These are phyloP conservation scores for Paracentrotus lividus DNA, from an alignment of 53 echinoderm and acorn worm genomes.

Conservation along the genomic window DNA sequence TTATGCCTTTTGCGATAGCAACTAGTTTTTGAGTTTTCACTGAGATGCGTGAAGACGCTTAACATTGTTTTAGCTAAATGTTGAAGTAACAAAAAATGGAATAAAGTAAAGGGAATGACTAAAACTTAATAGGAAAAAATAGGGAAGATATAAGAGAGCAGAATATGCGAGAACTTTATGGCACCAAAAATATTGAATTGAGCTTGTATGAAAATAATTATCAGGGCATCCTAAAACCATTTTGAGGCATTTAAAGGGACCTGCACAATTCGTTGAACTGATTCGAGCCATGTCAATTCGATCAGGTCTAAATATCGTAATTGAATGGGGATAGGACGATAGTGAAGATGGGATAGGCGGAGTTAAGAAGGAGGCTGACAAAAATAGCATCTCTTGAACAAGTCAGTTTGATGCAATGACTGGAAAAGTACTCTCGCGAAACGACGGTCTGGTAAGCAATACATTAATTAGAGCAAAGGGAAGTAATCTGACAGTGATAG, in stretches of 20 bases:
- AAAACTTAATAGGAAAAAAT: no score
- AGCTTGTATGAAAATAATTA: no score
- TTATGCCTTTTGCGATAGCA: no score
- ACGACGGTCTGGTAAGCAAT: conserved; percentile 16
- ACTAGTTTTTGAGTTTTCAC: no score
- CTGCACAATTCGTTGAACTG: background rate
- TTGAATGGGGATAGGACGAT: background rate
- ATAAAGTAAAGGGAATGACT: background rate
- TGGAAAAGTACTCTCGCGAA: conserved; percentile 42
- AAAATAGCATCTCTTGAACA: background rate
- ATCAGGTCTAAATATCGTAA: conserved; percentile 25
- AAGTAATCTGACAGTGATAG: conserved; percentile 30
- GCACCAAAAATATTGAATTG: no score
- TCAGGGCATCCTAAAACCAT: background rate
- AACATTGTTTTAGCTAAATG: background rate
- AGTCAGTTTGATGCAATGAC: background rate
- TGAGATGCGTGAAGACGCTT: no score
- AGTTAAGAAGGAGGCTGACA: background rate
- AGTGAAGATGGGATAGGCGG: background rate
- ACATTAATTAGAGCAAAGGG: conserved; percentile 28
- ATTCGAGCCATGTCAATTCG: background rate
- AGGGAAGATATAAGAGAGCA: no score
- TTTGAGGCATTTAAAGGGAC: background rate
- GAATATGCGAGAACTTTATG: no score
- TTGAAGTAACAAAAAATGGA: background rate